Percentiles rank a stretch among this genome's conserved stretches.
These are phyloP conservation scores for Paedocypris sp. DNA, from an alignment of 2,113 vertebrate species.

Conservation along the genomic window DNA sequence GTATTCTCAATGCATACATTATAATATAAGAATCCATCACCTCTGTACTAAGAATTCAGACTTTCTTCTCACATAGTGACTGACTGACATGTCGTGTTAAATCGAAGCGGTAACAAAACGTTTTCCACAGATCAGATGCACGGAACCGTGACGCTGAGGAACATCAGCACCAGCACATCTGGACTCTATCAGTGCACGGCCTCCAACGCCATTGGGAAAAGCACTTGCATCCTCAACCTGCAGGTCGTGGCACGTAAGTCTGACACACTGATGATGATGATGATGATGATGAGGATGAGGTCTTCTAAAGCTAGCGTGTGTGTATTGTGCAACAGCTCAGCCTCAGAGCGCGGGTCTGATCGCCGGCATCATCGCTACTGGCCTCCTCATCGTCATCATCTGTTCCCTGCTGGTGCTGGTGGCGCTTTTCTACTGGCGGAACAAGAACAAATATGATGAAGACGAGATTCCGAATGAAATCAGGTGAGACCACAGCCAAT, in stretches of 20 bases:
- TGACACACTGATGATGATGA: neutral
- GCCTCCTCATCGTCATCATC: constrained; percentile 71
- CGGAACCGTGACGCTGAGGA: constrained; percentile 85
- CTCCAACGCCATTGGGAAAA: constrained; percentile 87
- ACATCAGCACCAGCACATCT: constrained; percentile 84
- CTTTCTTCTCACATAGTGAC: no score
- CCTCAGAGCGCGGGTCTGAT: constrained; percentile 82
- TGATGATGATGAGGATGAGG: no score
- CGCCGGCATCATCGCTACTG: constrained; percentile 79
- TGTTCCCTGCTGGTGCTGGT: constrained; percentile 77
- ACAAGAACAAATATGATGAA: constrained; percentile 92
- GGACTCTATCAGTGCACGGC: constrained; percentile 93
- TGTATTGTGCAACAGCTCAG: constrained; percentile 65
- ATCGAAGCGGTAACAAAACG: no score
- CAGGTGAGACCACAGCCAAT: constrained; percentile 60
- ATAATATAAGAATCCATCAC: no score
- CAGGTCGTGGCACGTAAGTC: constrained; percentile 91
- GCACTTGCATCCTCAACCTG: constrained; percentile 87
- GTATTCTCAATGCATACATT: no score
- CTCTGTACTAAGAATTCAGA: no score
- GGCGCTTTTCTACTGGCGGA: constrained; percentile 90
- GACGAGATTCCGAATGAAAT: constrained; percentile 98
- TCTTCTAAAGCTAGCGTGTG: neutral
- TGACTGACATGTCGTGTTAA: neutral
- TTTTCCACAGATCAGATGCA: constrained; percentile 81